Evolutionary conservation across 2,113 vertebrate species (phyloP).

Genomic region (Cavia porcellus): DNA sequence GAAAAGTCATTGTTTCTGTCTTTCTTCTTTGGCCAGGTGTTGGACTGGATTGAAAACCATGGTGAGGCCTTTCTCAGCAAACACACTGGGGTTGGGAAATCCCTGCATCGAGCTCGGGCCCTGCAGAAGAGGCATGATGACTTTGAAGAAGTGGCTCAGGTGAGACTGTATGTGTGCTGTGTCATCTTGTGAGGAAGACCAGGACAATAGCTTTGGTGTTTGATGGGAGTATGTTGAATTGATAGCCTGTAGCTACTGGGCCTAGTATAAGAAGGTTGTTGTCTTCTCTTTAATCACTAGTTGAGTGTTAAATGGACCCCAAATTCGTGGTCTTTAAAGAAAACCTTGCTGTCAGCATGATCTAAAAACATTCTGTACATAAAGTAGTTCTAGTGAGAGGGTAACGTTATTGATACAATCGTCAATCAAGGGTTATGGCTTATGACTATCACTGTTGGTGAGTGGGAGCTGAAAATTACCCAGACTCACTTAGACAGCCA

Average conservation of each 20-base stretch:
- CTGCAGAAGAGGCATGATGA: slow-evolving; percentile 98
- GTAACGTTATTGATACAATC: not conserved
- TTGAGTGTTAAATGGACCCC: not conserved
- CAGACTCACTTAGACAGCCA: not conserved
- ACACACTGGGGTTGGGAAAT: slow-evolving; percentile 97
- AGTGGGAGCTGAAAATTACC: not conserved
- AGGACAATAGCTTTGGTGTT: not conserved
- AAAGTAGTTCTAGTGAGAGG: not conserved
- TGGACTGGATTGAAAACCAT: slow-evolving; percentile 99
- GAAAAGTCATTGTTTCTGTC: slow-evolving; percentile 79
- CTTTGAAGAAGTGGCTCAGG: slow-evolving; percentile 99
- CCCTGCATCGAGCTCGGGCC: slow-evolving; percentile 95
- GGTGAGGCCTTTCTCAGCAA: slow-evolving; percentile 99
- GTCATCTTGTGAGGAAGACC: not conserved
- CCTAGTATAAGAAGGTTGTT: not conserved
- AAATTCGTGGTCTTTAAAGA: slow-evolving; percentile 26
- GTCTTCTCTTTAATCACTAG: not conserved
- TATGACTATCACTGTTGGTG: not conserved
- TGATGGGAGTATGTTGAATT: not conserved
- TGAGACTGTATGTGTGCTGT: slow-evolving; percentile 78
- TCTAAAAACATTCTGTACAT: not conserved
- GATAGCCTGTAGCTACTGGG: not conserved
- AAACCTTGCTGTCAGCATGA: not conserved
- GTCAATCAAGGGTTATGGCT: not conserved
- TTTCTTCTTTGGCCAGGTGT: slow-evolving; percentile 89